Evolutionary conservation across 30 jellyfish, hydroid and myxozoan species (phyloP).

Genomic region (Catostylus mosaicus): DNA sequence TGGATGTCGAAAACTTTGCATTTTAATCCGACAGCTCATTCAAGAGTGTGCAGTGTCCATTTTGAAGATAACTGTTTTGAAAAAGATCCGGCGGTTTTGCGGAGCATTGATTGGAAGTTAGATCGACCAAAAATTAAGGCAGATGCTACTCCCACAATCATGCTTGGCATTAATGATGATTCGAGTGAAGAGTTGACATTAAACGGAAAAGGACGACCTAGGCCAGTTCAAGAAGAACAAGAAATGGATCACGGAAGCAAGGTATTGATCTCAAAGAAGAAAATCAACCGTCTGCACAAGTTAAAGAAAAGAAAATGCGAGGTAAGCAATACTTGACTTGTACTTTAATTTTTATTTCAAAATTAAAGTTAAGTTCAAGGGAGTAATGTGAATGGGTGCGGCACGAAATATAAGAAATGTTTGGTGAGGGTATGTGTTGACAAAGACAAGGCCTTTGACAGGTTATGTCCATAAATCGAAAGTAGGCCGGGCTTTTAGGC

Average conservation of each 20-base stretch:
- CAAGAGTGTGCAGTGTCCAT: conserved; percentile 70
- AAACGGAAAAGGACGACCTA: conserved; percentile 26
- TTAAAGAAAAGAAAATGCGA: conserved; percentile 36
- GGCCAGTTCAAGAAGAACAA: not conserved
- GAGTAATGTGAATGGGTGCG: too few relatives aligned
- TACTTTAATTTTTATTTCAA: too few relatives aligned
- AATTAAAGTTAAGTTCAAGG: too few relatives aligned
- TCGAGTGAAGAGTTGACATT: not conserved
- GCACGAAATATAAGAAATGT: too few relatives aligned
- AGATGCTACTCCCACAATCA: conserved; percentile 61
- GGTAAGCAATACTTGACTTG: too few relatives aligned
- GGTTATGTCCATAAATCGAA: too few relatives aligned
- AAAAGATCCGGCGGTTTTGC: conserved; percentile 70
- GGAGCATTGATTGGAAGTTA: conserved; percentile 70
- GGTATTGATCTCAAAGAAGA: not conserved
- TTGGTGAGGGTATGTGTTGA: too few relatives aligned
- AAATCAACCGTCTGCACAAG: conserved; percentile 10
- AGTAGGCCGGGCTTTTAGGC: too few relatives aligned
- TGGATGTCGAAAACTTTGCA: conserved; percentile 49
- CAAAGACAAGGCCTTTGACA: too few relatives aligned
- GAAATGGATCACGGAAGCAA: conserved; percentile 7
- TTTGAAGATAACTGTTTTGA: conserved; percentile 71
- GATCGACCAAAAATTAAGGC: conserved; percentile 64
- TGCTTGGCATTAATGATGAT: conserved; percentile 3
- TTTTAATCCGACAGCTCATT: conserved; percentile 65